Percentiles rank a stretch among this genome's conserved stretches.
Conservation (phyloP, 2,797 vertebrate genomes). For the Okamejei kenojei region DNA sequence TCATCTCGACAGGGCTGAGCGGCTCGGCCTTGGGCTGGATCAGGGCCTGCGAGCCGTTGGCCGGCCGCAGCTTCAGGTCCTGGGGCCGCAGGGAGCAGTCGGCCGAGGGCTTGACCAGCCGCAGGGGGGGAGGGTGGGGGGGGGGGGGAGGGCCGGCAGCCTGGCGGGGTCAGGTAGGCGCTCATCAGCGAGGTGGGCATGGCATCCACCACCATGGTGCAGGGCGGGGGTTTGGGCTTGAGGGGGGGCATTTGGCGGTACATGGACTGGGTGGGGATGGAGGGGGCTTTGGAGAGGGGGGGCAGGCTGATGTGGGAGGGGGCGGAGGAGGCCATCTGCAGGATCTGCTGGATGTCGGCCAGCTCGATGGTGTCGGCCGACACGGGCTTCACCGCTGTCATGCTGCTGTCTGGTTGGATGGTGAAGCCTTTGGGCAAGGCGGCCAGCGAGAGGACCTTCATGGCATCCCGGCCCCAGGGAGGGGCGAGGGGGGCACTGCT, state of each 20-base stretch:
- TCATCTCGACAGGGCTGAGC: constrained; percentile 58
- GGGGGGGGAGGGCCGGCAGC: constrained; percentile 72
- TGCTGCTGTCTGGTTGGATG: constrained; percentile 77
- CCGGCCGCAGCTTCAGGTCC: constrained; percentile 50
- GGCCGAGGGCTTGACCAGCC: constrained; percentile 63
- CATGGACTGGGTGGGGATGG: constrained; percentile 58
- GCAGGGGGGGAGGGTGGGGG: constrained; percentile 69
- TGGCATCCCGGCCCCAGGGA: constrained; percentile 57
- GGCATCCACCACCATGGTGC: constrained; percentile 74
- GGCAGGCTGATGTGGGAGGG: constrained; percentile 78
- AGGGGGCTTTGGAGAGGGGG: constrained; percentile 64
- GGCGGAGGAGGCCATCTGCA: constrained; percentile 79
- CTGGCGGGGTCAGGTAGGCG: constrained; percentile 83
- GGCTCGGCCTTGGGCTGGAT: constrained; percentile 53
- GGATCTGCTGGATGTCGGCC: constrained; percentile 92
- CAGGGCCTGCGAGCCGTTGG: neutral
- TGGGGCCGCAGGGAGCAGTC: constrained; percentile 56
- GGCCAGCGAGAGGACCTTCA: constrained; percentile 80
- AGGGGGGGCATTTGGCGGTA: constrained; percentile 83
- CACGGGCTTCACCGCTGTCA: constrained; percentile 77
- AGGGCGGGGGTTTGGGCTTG: constrained; percentile 86
- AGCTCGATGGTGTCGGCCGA: constrained; percentile 73
- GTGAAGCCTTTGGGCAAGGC: constrained; percentile 85
- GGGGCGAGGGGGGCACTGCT: constrained; percentile 52
- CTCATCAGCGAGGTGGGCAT: constrained; percentile 81